These are phyloP conservation scores for Panthera uncia DNA, from an alignment of 2,113 vertebrate species.

Conservation along the genomic window DNA sequence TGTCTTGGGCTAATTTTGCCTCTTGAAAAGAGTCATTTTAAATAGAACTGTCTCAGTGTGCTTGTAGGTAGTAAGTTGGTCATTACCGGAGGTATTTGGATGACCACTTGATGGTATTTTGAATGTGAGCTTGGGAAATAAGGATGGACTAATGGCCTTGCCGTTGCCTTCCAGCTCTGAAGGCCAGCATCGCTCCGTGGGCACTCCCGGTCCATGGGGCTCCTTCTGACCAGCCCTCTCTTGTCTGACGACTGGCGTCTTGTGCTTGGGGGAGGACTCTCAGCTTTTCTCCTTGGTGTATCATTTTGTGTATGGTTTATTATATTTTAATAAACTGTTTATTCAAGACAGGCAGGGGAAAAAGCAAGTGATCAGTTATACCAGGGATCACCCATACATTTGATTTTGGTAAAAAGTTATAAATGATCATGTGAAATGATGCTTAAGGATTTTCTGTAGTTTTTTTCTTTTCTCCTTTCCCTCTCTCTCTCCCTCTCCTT, in stretches of 20 bases:
- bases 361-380: neutral
- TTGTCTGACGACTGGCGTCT: neutral
- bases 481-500: no score
- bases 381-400: neutral
- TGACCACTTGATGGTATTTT: accelerated
- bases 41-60: neutral
- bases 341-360: neutral
- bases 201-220: accelerated
- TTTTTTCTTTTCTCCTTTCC: neutral
- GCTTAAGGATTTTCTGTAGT: neutral
- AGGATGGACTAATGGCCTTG: neutral
- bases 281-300: neutral
- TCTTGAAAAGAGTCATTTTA: neutral
- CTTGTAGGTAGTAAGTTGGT: neutral
- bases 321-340: neutral
- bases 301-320: neutral
- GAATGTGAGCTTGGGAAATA: neutral
- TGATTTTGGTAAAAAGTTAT: neutral
- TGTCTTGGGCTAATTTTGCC: neutral
- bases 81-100: neutral
- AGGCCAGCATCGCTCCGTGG: accelerated
- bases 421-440: neutral
- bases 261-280: accelerated
- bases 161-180: neutral
- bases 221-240: neutral